Percentiles rank a stretch among this genome's conserved stretches.
phyloP scores from a whole-genome alignment of 2,888 invertebrate species.

The Tipula unca region DNA sequence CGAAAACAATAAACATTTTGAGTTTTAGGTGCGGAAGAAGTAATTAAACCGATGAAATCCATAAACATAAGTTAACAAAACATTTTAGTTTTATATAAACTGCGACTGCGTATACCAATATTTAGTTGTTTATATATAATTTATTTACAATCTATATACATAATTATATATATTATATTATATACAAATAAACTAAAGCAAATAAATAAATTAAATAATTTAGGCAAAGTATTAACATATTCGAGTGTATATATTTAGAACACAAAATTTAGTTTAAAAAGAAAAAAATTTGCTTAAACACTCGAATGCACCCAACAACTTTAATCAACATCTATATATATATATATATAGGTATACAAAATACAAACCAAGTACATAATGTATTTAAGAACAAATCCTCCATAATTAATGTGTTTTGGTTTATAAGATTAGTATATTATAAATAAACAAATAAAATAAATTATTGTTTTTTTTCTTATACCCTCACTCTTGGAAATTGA shows the following conservation, averaged over 20 bases:
- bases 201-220: neutral
- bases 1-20: neutral
- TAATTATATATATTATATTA: neutral
- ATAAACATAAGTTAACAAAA: neutral
- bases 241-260: neutral
- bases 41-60: neutral
- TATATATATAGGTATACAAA: neutral
- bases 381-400: neutral
- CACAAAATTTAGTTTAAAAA: neutral
- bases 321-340: neutral
- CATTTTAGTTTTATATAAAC: neutral
- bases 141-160: neutral
- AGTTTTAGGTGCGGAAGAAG: neutral
- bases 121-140: neutral
- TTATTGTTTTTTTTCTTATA: neutral
- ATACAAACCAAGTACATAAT: neutral
- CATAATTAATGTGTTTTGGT: neutral
- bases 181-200: neutral
- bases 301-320: neutral
- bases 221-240: neutral
- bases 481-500: neutral
- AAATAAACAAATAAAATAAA: neutral
- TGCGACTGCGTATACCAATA: neutral
- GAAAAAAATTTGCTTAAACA: neutral
- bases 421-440: neutral